A percentile compares a stretch with the other conserved stretches of the same genome.
These are phyloP conservation scores for Endotricha flammealis DNA, from an alignment of 2,888 invertebrate species.

Conservation along the genomic window DNA sequence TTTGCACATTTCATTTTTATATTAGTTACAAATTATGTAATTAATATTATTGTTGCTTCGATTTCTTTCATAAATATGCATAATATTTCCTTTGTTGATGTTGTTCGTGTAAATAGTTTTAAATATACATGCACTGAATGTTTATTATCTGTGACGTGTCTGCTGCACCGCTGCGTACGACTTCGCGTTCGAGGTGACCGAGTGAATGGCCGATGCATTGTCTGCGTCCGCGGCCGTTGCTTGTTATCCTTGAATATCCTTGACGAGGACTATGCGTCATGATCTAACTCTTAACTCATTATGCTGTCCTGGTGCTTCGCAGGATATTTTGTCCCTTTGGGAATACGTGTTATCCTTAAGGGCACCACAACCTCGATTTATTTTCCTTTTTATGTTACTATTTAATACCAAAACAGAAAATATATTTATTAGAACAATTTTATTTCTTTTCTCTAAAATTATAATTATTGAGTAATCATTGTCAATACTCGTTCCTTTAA, in stretches of 20 bases:
- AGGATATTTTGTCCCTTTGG: slow-evolving; percentile 80
- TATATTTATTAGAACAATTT: no score
- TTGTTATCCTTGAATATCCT: slow-evolving; percentile 74
- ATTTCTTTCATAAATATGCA: no score
- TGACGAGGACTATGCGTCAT: slow-evolving; percentile 63
- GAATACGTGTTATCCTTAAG: slow-evolving; percentile 62
- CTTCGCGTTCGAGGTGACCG: slow-evolving; percentile 20
- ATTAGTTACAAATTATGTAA: no score
- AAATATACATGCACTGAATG: neutral
- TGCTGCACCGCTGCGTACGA: slow-evolving; percentile 16
- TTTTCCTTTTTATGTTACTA: neutral
- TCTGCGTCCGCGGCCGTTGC: slow-evolving; percentile 50
- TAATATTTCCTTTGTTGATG: no score
- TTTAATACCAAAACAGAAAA: no score
- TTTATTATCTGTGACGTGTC: slow-evolving; percentile 14
- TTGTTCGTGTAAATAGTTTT: no score
- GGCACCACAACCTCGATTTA: slow-evolving; percentile 23
- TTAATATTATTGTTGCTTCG: no score
- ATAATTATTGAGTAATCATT: no score
- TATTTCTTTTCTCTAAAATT: no score
- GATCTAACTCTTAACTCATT: slow-evolving; percentile 44
- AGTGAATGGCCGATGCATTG: slow-evolving; percentile 55
- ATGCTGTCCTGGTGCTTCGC: slow-evolving; percentile 69
- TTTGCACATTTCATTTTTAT: no score
- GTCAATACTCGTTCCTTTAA: no score